Evolutionary conservation across 2,888 invertebrate species (phyloP).

Genomic region (Coremacera marginata): DNA sequence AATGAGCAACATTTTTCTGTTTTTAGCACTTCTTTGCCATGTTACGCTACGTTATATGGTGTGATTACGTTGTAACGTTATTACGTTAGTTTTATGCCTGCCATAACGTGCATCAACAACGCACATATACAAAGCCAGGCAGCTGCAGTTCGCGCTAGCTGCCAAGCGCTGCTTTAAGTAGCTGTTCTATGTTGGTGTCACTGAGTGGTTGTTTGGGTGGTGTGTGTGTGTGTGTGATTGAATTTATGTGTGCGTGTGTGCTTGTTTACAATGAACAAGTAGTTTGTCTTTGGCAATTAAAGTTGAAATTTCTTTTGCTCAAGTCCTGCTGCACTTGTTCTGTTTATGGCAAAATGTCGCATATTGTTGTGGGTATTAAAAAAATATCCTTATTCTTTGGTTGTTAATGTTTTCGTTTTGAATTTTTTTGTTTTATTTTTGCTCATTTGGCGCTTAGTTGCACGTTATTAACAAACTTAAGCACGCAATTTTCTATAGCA

Average conservation of each 20-base stretch:
- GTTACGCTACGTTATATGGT: not conserved
- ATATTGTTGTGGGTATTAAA: constrained; percentile 2
- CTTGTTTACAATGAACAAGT: not conserved
- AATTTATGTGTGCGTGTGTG: not conserved
- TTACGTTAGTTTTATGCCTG: not conserved
- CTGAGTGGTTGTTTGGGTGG: not conserved
- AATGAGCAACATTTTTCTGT: constrained; percentile 39
- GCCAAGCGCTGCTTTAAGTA: not conserved
- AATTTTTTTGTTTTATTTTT: constrained; percentile 9
- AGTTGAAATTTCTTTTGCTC: constrained; percentile 30
- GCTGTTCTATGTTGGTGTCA: not conserved
- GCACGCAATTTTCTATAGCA: constrained; percentile 34
- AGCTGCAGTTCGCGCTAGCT: not conserved
- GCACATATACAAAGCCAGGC: no score
- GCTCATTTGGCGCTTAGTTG: not conserved
- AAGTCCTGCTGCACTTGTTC: not conserved
- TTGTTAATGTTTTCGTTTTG: not conserved
- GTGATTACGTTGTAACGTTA: not conserved
- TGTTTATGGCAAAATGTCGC: constrained; percentile 29
- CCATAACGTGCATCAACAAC: not conserved
- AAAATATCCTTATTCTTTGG: not conserved
- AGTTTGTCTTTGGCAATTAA: constrained; percentile 36
- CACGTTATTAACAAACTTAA: constrained; percentile 19
- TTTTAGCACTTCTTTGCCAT: constrained; percentile 5
- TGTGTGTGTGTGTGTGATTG: not conserved